These are phyloP conservation scores for Hemaris fuciformis DNA, from an alignment of 2,888 invertebrate species.

Conservation along the genomic window DNA sequence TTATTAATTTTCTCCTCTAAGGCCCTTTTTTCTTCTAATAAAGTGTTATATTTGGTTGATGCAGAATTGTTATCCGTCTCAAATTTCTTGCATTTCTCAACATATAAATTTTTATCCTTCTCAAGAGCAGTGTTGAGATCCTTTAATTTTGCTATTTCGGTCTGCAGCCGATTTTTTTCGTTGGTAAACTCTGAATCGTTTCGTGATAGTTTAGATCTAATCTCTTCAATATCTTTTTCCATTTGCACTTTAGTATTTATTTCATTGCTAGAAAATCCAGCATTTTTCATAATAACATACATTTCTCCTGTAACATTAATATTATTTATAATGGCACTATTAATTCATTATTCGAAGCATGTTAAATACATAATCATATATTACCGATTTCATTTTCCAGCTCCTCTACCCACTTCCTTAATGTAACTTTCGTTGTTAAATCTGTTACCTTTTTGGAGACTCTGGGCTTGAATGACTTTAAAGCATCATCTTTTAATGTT, in stretches of 20 bases:
- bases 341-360: not conserved
- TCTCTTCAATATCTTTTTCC: conserved; percentile 78
- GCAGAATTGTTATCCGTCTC: conserved; percentile 68
- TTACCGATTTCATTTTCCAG: conserved; percentile 92
- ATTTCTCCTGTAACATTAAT: conserved; percentile 74
- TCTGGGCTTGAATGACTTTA: conserved; percentile 85
- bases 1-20: conserved; percentile 82
- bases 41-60: conserved; percentile 70
- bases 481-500: conserved; percentile 83
- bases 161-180: conserved; percentile 75
- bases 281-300: conserved; percentile 82
- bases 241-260: conserved; percentile 69
- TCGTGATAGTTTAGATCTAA: conserved; percentile 74
- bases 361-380: not conserved
- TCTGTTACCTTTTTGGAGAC: conserved; percentile 88
- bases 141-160: conserved; percentile 76
- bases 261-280: conserved; percentile 76
- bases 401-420: conserved; percentile 92
- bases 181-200: conserved; percentile 76
- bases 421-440: conserved; percentile 85
- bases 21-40: conserved; percentile 84
- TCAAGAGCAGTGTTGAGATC: conserved; percentile 74
- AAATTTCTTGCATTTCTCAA: conserved; percentile 54
- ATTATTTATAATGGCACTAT: not conserved
- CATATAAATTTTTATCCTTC: conserved; percentile 64